Conservation (phyloP, 2,888 invertebrate genomes). For the Metallyticus violacea region DNA sequence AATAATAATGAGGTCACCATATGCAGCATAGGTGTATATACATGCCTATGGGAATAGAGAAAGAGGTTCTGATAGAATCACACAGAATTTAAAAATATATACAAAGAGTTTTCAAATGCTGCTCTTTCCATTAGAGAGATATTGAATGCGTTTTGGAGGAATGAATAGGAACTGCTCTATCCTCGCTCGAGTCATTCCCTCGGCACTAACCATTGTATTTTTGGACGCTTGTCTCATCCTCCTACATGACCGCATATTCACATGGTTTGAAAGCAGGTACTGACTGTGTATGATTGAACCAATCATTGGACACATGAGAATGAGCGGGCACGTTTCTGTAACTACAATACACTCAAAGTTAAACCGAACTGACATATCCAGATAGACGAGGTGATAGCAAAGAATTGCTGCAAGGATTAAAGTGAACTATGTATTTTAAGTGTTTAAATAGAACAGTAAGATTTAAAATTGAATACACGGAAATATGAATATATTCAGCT, state of each 20-base stretch:
- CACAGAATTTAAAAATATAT: background rate
- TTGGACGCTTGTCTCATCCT: background rate
- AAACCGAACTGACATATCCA: background rate
- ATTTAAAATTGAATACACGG: too few relatives aligned
- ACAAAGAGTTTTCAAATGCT: background rate
- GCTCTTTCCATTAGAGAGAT: background rate
- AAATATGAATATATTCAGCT: too few relatives aligned
- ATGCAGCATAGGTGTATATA: too few relatives aligned
- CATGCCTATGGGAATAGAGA: background rate
- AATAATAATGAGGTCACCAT: background rate
- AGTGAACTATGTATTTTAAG: too few relatives aligned
- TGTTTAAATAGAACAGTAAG: too few relatives aligned
- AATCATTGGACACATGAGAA: background rate
- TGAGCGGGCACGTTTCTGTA: background rate
- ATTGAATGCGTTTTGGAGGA: background rate
- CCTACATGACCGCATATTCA: background rate
- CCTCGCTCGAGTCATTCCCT: background rate
- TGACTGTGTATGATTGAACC: constrained; percentile 7
- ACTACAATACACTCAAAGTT: background rate
- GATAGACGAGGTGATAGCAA: too few relatives aligned
- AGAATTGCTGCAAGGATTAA: too few relatives aligned
- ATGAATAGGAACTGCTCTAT: background rate
- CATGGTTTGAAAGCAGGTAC: background rate
- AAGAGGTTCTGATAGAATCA: background rate
- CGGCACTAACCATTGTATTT: background rate